Evolutionary conservation across 2,888 invertebrate species (phyloP).

Genomic region (Thelaira solivaga): DNA sequence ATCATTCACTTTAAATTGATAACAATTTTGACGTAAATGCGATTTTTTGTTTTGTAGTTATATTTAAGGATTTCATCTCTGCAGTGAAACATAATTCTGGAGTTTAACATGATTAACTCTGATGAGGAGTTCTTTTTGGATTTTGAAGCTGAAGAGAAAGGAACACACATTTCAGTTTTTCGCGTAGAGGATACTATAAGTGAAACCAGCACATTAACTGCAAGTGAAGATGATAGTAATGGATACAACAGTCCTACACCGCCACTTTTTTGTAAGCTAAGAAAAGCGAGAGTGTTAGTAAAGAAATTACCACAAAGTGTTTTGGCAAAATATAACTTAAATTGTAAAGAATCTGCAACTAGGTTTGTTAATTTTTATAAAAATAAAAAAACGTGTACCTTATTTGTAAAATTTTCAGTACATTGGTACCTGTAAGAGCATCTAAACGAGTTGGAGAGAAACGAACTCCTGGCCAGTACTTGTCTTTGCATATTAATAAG

Average conservation of each 20-base stretch:
- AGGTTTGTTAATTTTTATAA: neutral
- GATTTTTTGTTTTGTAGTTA: no score
- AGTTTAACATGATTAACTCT: slow-evolving; percentile 10
- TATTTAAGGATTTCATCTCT: no score
- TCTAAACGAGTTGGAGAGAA: slow-evolving; percentile 22
- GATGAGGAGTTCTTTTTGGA: slow-evolving; percentile 24
- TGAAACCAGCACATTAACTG: slow-evolving; percentile 17
- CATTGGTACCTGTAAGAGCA: neutral
- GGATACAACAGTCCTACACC: neutral
- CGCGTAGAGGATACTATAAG: slow-evolving; percentile 6
- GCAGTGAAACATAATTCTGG: no score
- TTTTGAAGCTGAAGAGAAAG: slow-evolving; percentile 15
- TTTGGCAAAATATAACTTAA: slow-evolving; percentile 1
- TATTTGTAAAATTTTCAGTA: neutral
- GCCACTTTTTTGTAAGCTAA: slow-evolving; percentile 15
- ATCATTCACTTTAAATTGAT: slow-evolving; percentile 22
- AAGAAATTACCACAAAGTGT: slow-evolving; percentile 28
- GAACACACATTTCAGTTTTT: neutral
- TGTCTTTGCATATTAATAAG: slow-evolving; percentile 31
- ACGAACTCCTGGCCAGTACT: slow-evolving; percentile 12
- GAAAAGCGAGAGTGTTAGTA: slow-evolving; percentile 10
- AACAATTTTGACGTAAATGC: slow-evolving; percentile 3
- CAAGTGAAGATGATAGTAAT: neutral
- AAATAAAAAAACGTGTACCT: no score
- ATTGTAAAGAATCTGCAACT: neutral